Conservation (phyloP, 2,113 vertebrate species). For the Rana temporaria region DNA sequence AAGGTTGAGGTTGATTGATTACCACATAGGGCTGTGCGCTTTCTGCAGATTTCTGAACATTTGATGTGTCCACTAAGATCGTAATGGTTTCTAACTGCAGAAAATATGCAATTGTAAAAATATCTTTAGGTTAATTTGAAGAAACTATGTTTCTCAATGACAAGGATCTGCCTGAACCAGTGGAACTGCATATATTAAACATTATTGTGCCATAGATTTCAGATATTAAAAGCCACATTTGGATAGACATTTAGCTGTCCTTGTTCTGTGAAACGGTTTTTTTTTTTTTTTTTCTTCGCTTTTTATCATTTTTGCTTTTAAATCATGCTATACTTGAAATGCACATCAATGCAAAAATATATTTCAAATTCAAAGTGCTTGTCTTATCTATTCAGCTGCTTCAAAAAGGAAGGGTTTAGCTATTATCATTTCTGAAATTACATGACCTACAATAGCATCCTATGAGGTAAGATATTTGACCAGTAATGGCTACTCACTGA, state of each 20-base stretch:
- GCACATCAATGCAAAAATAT: background rate
- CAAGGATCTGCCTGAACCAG: conserved; percentile 7
- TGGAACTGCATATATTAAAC: conserved; percentile 24
- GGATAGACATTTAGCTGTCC: background rate
- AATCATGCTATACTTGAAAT: background rate
- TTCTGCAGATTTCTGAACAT: conserved; percentile 2
- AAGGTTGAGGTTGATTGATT: background rate
- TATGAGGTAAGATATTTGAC: too few species aligned
- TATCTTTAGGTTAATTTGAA: conserved; percentile 8
- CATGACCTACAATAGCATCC: too few species aligned
- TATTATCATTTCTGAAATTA: too few species aligned
- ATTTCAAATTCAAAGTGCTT: background rate
- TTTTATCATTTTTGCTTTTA: background rate
- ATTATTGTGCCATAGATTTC: conserved; percentile 21
- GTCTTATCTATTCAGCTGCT: too few species aligned
- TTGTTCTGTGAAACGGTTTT: background rate
- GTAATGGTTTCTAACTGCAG: background rate
- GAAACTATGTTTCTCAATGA: conserved; percentile 34
- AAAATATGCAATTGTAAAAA: conserved; percentile 31
- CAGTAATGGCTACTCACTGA: background rate
- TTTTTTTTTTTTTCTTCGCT: background rate
- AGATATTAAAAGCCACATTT: conserved; percentile 13
- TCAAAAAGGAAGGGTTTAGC: too few species aligned
- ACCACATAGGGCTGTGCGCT: background rate
- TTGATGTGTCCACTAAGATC: conserved; percentile 20